Base-by-base conservation (phyloP, 2,888 invertebrate genomes). In the Tetanocera ferruginea region DNA sequence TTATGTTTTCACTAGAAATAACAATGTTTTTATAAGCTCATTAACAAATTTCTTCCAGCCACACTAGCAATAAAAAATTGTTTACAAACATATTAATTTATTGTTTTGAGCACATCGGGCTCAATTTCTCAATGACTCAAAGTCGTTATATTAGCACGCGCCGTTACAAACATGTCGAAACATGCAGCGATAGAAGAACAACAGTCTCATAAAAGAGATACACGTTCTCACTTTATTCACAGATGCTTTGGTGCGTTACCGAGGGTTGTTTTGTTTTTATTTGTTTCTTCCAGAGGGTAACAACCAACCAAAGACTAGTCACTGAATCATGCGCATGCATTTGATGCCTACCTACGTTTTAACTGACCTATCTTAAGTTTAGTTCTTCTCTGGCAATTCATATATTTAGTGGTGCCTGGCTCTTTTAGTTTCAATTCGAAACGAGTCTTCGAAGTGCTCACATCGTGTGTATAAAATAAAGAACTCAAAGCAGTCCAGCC, bases 131-230 rank as follows among this genome's bases (percentile, higher is more conserved):
- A 43, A 43, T 43, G 43, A 43, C 43, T 43, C 43, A 43, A 43
- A 11, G 43, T 43, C 43, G 43, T 43, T 43, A 43, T 14, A 5
- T 66, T 31, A 55, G 66, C 64, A 75, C 66, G 74, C 75, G 67
- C 11, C 75, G 25, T 55, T 55, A 55, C 66, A 60, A 77, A 75
- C 80, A 77, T 77, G 80, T 78, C 67, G 5, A 23, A 69, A 80
- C 80, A 73, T 76, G 80, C 49, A 73, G 25, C 17, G 17, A 43
- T 49, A 43, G 43, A 43, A 28, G 64, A 66, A 66, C 14, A 55
- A n/a, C 23, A 28, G 57, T 6, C 34, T 28, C 19, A 66, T 34
- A 66, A 34, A 31, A 66, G 19, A 66, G 2, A 23, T 55, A 9
- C 55, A 19, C 55, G 5, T 28, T 9, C 60, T 17, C 37, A 8